Base-by-base conservation (phyloP, 2,113 vertebrate genomes). In the Leiothrix lutea region DNA sequence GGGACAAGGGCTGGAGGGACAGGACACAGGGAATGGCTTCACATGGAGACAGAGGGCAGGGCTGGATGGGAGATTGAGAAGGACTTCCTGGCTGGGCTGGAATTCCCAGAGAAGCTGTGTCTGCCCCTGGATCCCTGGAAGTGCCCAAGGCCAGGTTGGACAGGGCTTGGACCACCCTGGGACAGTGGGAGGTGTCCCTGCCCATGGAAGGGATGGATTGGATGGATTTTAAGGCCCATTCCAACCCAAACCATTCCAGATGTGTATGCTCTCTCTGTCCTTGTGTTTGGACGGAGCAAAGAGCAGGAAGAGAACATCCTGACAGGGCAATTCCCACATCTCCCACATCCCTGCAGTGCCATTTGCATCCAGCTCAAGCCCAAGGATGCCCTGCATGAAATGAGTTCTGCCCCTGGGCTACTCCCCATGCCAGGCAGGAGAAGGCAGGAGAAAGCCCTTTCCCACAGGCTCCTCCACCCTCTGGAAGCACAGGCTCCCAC, bases 391-490 rank as follows among this genome's bases (percentile, higher is more conserved):
- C 26, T 9, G 23, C 0, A 0, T 4, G 42, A 47, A 50, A 26
- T 1, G 10, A n/a, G 1, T 11, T 22, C 67, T 48, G 31, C 17
- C 26, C 7, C 66, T 9, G 5, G 17, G 35, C 14, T 22, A 18
- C 9, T 14, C 12, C 11, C 5, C 0, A 0, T 3, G 9, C 36
- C 0, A 0, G 65, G 24, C 8, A 9, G 82, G 45, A 36, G 36
- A 65, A 80, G 15, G 38, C 47, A 72, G 38, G 7, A 78, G 51
- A 48, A 45, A 40, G 4, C 5, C 4, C 17, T 66, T 86, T 91
- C 60, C 56, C 66, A 67, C 65, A 81, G n/a, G 38, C 14, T 56
- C 47, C 54, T 83, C 75, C 75, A 35, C 35, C 85, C 33, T 50
- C 51, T 31, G 38, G 8, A n/a, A 72, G 38, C 44, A 19, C 67